Conservation (phyloP, 2,888 invertebrate genomes). For the Eupsilia transversa region DNA sequence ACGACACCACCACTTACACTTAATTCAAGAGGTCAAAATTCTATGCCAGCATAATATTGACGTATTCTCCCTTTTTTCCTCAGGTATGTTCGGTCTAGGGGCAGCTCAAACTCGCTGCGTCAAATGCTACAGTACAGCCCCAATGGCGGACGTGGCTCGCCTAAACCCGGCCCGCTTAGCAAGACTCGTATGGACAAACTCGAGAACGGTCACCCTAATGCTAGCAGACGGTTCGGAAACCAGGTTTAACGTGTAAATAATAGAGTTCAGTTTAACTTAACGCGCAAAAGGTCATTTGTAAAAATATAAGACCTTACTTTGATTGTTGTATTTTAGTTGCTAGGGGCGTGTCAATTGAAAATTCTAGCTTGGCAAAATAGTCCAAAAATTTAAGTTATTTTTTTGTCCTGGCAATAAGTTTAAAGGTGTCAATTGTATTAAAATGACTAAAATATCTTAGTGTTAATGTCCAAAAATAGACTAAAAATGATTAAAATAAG, state of each 20-base stretch:
- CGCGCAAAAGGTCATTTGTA: constrained; percentile 45
- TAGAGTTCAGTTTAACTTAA: constrained; percentile 22
- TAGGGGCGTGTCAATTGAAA: constrained; percentile 11
- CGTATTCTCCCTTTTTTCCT: neutral
- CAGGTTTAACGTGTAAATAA: constrained; percentile 83
- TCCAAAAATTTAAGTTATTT: neutral
- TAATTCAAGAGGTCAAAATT: no score
- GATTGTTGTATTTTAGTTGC: constrained; percentile 44
- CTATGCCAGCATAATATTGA: neutral
- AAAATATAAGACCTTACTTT: constrained; percentile 36
- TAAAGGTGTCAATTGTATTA: constrained; percentile 23
- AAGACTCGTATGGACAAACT: constrained; percentile 98
- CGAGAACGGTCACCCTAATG: constrained; percentile 97
- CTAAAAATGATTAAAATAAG: constrained; percentile 9
- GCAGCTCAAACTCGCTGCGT: constrained; percentile 99
- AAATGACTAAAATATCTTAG: constrained; percentile 20
- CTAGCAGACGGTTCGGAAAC: constrained; percentile 98
- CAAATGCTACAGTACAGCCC: constrained; percentile 98
- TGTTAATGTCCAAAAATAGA: constrained; percentile 2
- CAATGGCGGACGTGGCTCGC: constrained; percentile 96
- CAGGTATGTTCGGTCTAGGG: constrained; percentile 98
- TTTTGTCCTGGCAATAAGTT: constrained; percentile 12
- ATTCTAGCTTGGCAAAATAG: constrained; percentile 6
- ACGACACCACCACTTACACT: no score
- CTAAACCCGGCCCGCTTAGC: constrained; percentile 97